Conservation (phyloP, 2,113 vertebrate genomes). For the Theropithecus gelada region DNA sequence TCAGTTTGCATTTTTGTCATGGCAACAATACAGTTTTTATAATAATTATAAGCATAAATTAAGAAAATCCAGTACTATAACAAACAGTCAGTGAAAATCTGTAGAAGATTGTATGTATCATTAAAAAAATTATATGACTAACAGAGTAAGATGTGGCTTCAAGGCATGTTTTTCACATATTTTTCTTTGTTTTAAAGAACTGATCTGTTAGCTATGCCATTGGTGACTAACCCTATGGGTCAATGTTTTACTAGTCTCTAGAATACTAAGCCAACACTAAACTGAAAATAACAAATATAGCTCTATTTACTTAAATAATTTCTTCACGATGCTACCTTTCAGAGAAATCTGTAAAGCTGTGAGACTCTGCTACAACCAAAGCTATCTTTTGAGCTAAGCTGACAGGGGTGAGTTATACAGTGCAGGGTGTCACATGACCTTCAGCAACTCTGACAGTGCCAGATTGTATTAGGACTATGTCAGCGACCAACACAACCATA, state of each 20-base stretch:
- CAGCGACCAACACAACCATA: background rate
- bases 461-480: background rate
- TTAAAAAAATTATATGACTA: background rate
- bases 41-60: conserved; percentile 54
- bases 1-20: conserved; percentile 47
- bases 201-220: background rate
- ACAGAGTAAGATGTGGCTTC: background rate
- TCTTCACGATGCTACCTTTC: background rate
- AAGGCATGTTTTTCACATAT: background rate
- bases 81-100: conserved; percentile 27
- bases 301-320: background rate
- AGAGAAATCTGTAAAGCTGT: background rate
- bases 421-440: background rate
- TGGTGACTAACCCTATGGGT: background rate
- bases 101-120: background rate
- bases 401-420: background rate
- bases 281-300: conserved; percentile 30
- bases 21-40: conserved; percentile 21
- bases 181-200: background rate
- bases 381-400: background rate
- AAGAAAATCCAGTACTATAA: conserved; percentile 33
- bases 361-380: background rate
- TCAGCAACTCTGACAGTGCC: background rate
- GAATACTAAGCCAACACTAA: background rate
- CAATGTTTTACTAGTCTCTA: conserved; percentile 21